phyloP scores from a whole-genome alignment of 2,888 invertebrate species.

The Anthophora plumipes region DNA sequence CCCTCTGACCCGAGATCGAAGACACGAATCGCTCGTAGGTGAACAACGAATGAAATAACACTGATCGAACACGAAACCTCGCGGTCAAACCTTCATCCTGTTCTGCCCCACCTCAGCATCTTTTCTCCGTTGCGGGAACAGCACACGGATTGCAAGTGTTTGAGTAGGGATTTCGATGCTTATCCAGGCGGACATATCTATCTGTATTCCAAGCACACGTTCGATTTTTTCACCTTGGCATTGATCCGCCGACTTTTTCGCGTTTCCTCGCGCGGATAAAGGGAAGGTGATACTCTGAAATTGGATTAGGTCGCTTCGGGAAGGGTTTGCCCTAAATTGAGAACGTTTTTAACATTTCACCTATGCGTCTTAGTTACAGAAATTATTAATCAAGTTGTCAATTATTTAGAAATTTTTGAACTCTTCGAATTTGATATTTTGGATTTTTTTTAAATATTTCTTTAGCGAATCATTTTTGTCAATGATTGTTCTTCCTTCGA shows the following conservation, averaged over 20 bases:
- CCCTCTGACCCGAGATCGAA: background rate
- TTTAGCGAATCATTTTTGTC: no score
- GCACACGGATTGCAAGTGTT: conserved; percentile 33
- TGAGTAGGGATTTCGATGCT: conserved; percentile 61
- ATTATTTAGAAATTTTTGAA: background rate
- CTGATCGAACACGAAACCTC: conserved; percentile 62
- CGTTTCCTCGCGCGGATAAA: background rate
- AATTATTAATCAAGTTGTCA: background rate
- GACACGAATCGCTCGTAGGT: conserved; percentile 27
- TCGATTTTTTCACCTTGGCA: conserved; percentile 12
- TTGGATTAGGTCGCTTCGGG: background rate
- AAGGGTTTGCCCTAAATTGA: no score
- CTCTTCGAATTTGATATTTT: no score
- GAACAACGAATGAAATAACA: conserved; percentile 62
- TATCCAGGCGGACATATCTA: conserved; percentile 48
- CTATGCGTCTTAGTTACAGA: no score
- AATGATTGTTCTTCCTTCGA: no score
- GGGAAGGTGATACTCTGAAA: no score
- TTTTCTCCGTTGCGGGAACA: conserved; percentile 23
- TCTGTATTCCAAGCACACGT: conserved; percentile 30
- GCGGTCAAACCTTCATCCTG: conserved; percentile 53
- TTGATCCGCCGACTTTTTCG: background rate
- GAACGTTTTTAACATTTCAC: no score
- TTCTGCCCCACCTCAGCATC: conserved; percentile 61
- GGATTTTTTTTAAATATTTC: no score